These are phyloP conservation scores for Gallinago nigripennis DNA, from an alignment of 2,797 vertebrate species.

Conservation along the genomic window DNA sequence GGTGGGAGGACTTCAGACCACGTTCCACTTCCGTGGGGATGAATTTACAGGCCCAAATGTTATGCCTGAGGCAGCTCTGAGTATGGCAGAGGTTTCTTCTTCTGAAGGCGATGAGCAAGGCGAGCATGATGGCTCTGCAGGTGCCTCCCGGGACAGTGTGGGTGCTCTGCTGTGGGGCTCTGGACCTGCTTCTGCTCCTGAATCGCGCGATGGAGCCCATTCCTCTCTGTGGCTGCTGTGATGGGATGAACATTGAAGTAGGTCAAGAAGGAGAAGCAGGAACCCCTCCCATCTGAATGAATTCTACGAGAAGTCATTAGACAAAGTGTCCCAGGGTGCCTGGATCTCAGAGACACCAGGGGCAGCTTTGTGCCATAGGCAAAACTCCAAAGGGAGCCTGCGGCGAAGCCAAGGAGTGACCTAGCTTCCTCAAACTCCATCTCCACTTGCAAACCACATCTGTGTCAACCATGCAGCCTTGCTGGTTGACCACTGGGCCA, in stretches of 20 bases:
- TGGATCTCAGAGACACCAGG: fast-evolving
- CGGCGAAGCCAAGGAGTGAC: neutral
- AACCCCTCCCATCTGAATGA: neutral
- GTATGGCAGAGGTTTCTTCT: neutral
- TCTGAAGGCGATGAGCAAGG: neutral
- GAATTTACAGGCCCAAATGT: neutral
- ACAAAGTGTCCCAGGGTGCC: neutral
- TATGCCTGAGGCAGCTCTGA: neutral
- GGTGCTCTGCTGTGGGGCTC: fast-evolving
- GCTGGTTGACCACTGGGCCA: neutral
- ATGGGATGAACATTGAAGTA: neutral
- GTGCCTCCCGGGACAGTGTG: neutral
- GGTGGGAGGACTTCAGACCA: neutral
- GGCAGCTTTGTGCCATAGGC: neutral
- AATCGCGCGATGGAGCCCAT: fast-evolving
- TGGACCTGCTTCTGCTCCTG: neutral
- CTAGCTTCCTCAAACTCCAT: neutral
- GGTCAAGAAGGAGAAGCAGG: neutral
- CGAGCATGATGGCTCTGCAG: neutral
- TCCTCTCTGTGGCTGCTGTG: neutral
- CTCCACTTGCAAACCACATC: neutral
- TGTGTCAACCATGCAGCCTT: neutral
- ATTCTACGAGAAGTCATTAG: neutral
- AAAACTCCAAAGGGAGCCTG: neutral
- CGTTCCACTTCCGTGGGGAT: neutral